Evolutionary conservation across 2,113 vertebrate species (phyloP).

Genomic region (Sterna hirundo): DNA sequence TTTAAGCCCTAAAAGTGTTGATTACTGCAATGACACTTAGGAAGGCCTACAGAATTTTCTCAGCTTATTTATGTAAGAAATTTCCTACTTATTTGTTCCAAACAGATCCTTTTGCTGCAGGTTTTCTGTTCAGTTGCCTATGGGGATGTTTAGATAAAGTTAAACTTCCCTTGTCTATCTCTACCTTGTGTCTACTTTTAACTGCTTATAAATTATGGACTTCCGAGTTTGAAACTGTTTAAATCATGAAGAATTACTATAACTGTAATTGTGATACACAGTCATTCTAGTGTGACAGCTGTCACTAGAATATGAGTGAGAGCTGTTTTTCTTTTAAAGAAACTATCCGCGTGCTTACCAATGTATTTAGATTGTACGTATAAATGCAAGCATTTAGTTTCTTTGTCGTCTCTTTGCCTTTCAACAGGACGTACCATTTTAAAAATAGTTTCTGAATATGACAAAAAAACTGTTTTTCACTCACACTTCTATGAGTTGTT

Average conservation of each 20-base stretch:
- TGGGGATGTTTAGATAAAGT: not conserved
- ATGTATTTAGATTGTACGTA: not conserved
- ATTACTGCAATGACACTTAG: not conserved
- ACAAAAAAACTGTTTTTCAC: not conserved
- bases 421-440: not conserved
- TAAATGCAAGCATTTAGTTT: not conserved
- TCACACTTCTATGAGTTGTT: not conserved
- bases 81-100: not conserved
- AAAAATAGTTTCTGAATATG: not conserved
- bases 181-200: not conserved
- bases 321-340: not conserved
- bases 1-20: not conserved
- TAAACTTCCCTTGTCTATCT: not conserved
- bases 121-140: not conserved
- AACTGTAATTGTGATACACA: not conserved
- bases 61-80: not conserved
- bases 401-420: not conserved
- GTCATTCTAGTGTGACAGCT: not conserved
- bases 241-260: not conserved
- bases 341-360: not conserved
- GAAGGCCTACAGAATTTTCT: not conserved
- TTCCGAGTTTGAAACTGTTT: not conserved
- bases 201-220: not conserved
- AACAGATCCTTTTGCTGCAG: not conserved
- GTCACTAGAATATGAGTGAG: not conserved